Percentiles rank a stretch among this genome's conserved stretches.
Conservation (phyloP, 2,113 vertebrate species). For the Tenebrosternarchus preto region DNA sequence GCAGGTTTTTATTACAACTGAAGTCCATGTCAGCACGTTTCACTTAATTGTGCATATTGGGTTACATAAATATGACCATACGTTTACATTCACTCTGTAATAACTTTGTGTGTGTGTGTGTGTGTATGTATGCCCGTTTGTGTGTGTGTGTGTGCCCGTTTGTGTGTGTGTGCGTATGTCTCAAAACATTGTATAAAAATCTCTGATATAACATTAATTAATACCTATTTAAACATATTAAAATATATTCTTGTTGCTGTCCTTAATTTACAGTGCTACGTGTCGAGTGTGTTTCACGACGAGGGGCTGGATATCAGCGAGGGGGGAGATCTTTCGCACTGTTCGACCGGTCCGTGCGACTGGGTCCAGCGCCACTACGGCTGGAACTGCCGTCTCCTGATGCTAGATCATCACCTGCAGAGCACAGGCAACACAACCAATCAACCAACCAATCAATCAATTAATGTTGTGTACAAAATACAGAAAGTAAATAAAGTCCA, state of each 20-base stretch:
- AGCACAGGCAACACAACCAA: constrained; percentile 21
- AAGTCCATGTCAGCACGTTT: too few species aligned
- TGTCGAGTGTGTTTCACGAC: constrained; percentile 63
- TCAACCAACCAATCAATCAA: background rate
- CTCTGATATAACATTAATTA: constrained; percentile 32
- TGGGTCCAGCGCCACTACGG: constrained; percentile 74
- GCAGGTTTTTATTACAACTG: background rate
- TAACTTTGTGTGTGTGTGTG: too few species aligned
- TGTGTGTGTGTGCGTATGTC: constrained; percentile 46
- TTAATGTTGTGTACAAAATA: background rate
- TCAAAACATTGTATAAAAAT: constrained; percentile 61
- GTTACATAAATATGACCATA: background rate
- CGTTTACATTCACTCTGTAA: background rate
- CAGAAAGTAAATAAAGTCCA: background rate
- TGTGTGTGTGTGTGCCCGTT: background rate
- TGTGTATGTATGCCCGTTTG: background rate
- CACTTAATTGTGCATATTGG: background rate
- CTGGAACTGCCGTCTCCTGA: constrained; percentile 82
- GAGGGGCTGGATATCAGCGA: constrained; percentile 79
- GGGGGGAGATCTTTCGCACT: constrained; percentile 69
- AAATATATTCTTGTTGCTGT: constrained; percentile 71
- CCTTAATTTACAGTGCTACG: constrained; percentile 78
- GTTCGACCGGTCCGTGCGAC: constrained; percentile 68
- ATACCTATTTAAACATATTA: constrained; percentile 65
- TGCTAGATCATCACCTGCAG: constrained; percentile 75